These are phyloP conservation scores for Nothoprocta perdicaria DNA, from an alignment of 2,113 vertebrate genomes.

Conservation along the genomic window DNA sequence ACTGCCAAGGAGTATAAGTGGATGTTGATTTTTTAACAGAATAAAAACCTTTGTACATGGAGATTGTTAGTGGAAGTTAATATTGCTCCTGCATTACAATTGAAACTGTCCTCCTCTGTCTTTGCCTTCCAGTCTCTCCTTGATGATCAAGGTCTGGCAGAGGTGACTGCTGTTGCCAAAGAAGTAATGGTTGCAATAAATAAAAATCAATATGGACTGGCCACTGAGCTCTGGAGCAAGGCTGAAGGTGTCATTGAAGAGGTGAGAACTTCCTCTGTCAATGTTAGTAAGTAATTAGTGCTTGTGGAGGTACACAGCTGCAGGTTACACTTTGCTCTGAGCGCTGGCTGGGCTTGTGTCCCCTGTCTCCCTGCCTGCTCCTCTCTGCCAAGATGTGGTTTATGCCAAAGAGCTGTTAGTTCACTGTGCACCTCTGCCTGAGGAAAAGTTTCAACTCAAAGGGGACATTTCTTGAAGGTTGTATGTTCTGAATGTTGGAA, in stretches of 20 bases:
- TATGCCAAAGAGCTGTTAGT: neutral
- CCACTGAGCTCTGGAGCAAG: constrained; percentile 88
- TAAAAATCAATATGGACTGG: constrained; percentile 78
- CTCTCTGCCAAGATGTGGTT: neutral
- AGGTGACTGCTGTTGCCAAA: constrained; percentile 84
- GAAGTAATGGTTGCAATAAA: constrained; percentile 84
- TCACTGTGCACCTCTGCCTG: neutral
- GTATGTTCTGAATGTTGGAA: neutral
- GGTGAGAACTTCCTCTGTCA: constrained; percentile 72
- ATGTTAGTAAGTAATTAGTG: neutral
- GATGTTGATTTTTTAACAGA: neutral
- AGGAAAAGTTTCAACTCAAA: neutral
- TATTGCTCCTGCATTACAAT: neutral
- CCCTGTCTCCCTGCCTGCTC: neutral
- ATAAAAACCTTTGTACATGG: neutral
- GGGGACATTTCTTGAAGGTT: neutral
- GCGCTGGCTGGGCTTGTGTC: neutral
- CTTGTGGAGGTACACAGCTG: neutral
- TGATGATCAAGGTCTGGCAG: constrained; percentile 87
- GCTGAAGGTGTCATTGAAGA: constrained; percentile 85
- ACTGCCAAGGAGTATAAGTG: neutral
- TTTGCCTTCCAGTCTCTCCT: constrained; percentile 88
- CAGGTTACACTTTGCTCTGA: neutral
- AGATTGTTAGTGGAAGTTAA: neutral
- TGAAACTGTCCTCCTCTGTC: neutral